Evolutionary conservation across 2,888 invertebrate genomes (phyloP).

Genomic region (Pyrrhosoma nymphula): DNA sequence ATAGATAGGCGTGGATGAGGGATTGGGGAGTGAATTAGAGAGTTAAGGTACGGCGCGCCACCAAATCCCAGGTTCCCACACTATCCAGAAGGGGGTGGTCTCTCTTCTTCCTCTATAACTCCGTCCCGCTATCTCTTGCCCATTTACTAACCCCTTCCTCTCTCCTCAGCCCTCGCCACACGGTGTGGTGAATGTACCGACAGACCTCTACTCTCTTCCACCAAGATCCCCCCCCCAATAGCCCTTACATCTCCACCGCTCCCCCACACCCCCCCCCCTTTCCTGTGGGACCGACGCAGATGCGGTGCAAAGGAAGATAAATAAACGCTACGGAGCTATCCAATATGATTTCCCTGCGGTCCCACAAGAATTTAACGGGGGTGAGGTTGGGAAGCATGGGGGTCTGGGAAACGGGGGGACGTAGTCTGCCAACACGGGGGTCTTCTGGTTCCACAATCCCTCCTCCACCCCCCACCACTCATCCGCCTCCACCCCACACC

Average conservation of each 20-base stretch:
- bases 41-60: not conserved
- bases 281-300: conserved; percentile 58
- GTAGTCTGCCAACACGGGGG: not conserved
- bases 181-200: not conserved
- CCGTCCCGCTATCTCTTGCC: not conserved
- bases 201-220: not conserved
- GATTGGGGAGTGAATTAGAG: not conserved
- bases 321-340: conserved; percentile 57
- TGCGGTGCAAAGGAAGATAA: conserved; percentile 63
- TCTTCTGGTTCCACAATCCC: not conserved
- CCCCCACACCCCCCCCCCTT: not conserved
- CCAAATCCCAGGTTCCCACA: conserved; percentile 26
- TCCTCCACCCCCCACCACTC: not conserved
- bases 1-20: not conserved
- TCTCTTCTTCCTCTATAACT: no score
- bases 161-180: not conserved
- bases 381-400: not conserved
- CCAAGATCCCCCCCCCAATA: not conserved
- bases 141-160: not conserved
- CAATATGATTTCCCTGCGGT: conserved; percentile 67
- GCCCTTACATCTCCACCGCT: not conserved
- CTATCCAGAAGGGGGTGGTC: no score
- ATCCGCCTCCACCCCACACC: not conserved
- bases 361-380: conserved; percentile 23
- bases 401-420: not conserved